Base-by-base conservation (phyloP, 2,113 vertebrate genomes). In the Oncorhynchus masou region DNA sequence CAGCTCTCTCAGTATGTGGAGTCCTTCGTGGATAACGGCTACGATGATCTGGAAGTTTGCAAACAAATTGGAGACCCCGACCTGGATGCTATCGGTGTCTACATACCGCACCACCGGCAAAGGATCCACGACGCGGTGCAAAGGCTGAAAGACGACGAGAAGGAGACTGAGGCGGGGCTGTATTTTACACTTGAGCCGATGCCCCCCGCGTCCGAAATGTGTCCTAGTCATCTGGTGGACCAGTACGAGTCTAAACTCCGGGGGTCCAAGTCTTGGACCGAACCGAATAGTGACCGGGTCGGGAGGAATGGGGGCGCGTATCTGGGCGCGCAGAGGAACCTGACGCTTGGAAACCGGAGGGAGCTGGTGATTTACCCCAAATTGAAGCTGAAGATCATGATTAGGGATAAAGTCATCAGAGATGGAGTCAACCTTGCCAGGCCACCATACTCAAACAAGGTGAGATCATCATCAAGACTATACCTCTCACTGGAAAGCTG, bases 331-430 rank as follows among this genome's bases (percentile, higher is more conserved):
- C 89, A 92, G 69, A 85, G 93, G 73, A 92, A 93, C 86, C 90
- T 93, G 88, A 91, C 93, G 62, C 80, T 91, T 68, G 92, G 88
- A 19, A 90, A 91, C 77, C 88, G 89, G 77, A 94, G 89, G 86
- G 96, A 96, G 81, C 89, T 94, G 89, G 85, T 93, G 51, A 91
- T 94, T 49, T 99, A 95, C 84, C 97, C 97, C 57, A 94, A 95
- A 68, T 93, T 99, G 80, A 97, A 96, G 90, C 93, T 99, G 89
- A 99, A 99, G 93, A 98, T 99, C 89, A 97, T 99, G 96, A 97
- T 99, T 86, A 92, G 96, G 90, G 97, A 99, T 92, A 99, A 98
- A 87, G 96, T 98, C 27, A 92, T 96, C 82, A 93, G 96, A 71
- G 97, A 98, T 69, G 96, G 95, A 74, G 93, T 98, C 91, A 96